These are phyloP conservation scores for Stictonetta naevosa DNA, from an alignment of 2,113 vertebrate species.

Conservation along the genomic window DNA sequence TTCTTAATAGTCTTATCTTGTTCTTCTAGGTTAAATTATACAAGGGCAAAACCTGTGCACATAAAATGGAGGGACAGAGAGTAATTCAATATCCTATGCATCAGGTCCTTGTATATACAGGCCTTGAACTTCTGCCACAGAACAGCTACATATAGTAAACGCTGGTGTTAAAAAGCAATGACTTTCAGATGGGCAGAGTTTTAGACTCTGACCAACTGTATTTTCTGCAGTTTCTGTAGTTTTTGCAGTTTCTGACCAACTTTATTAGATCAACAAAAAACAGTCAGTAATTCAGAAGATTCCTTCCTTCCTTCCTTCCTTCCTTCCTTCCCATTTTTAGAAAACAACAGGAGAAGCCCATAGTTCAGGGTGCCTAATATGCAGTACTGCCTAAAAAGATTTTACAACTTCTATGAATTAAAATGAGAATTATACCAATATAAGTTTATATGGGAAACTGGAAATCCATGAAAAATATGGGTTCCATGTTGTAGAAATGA, in stretches of 20 bases:
- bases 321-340: neutral
- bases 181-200: neutral
- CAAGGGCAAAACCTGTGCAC: accelerated
- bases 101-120: neutral
- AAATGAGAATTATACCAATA: neutral
- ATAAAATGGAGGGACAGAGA: neutral
- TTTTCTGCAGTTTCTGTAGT: no score
- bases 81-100: neutral
- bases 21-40: neutral
- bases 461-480: neutral
- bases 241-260: neutral
- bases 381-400: neutral
- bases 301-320: neutral
- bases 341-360: neutral
- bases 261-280: neutral
- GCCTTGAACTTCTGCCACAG: neutral
- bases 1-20: neutral
- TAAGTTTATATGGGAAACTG: neutral
- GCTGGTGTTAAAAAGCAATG: neutral
- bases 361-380: neutral
- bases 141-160: neutral
- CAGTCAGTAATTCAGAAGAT: neutral
- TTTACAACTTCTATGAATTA: neutral
- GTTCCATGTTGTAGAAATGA: neutral
- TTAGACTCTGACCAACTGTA: neutral